Conservation (phyloP, 2,797 vertebrate species). For the Melopsittacus undulatus region DNA sequence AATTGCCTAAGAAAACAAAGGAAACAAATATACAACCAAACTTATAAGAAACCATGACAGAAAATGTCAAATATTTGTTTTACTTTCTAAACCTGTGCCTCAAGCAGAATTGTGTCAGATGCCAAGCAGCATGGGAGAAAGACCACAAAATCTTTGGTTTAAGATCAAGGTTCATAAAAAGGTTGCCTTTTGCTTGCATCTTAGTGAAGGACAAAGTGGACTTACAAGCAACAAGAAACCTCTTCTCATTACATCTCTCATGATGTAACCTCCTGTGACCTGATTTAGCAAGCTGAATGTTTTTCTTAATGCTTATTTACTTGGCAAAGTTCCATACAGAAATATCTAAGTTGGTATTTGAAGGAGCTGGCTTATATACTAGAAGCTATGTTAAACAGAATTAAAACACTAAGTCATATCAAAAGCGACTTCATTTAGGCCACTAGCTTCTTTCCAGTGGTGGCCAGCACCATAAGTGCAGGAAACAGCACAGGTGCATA, state of each 20-base stretch:
- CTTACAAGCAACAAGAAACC: not conserved
- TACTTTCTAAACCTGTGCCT: not conserved
- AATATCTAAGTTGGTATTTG: not conserved
- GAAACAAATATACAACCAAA: not conserved
- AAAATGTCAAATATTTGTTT: conserved; percentile 24
- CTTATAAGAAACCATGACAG: not conserved
- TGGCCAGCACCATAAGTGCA: not conserved
- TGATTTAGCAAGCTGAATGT: not conserved
- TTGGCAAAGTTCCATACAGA: not conserved
- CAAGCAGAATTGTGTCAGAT: conserved; percentile 8
- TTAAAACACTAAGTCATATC: not conserved
- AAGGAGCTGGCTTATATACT: not conserved
- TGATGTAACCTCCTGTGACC: not conserved
- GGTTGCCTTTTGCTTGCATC: not conserved
- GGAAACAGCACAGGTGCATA: not conserved
- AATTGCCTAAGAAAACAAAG: conserved; percentile 24
- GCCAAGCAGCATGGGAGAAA: not conserved
- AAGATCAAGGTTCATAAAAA: not conserved
- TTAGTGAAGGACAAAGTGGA: not conserved
- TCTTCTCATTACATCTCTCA: not conserved
- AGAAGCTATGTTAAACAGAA: not conserved
- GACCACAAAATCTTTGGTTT: not conserved
- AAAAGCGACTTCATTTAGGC: not conserved
- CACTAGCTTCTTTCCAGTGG: not conserved
- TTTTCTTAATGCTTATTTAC: not conserved